Evolutionary conservation across 2,797 vertebrate species (phyloP), one percentile per base, ranked within the genome.

Genomic region (Gambusia yucatana): DNA sequence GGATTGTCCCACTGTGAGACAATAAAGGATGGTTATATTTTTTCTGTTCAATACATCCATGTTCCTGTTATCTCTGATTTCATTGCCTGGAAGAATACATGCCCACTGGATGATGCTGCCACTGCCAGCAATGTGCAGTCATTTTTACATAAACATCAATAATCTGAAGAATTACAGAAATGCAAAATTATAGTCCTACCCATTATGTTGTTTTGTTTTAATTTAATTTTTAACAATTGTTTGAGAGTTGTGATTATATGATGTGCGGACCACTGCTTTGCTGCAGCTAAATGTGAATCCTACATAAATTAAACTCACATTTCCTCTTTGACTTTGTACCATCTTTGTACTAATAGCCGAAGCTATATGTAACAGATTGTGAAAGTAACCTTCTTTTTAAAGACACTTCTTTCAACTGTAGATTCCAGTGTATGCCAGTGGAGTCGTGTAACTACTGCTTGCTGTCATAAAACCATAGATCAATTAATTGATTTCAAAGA

Each of bases 401-500:
- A 70, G 39, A 47, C 25, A 25, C 9, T 67, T 67, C 36, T 39
- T 25, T 67, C 63, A 22, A 50, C n/a, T 70, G 10, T 74, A 77
- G 36, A 75, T 79, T 75, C 28, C 33, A 72, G 75, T n/a, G 52
- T 46, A 69, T 33, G 41, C 70, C 78, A 47, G 50, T 55, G n/a
- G 30, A 76, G 61, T 75, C 63, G 46, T 11, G 11, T 4, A 22
- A 73, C 36, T 17, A 59, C 22, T 63, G 50, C 67, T 81, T 73
- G 25, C 67, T 75, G 43, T 47, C 39, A 33, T 50, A 80, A 72
- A 77, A 77, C 47, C 36, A 74, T 0, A 77, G 36, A 83, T 85
- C 59, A 77, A 82, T 84, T 83, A 69, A 80, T 16, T 36, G 39
- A 86, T 84, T 84, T 73, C 57, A 75, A 65, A 82, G 28, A 4